Conservation (phyloP, 2,888 invertebrate genomes). For the Caenorhabditis panamensis region DNA sequence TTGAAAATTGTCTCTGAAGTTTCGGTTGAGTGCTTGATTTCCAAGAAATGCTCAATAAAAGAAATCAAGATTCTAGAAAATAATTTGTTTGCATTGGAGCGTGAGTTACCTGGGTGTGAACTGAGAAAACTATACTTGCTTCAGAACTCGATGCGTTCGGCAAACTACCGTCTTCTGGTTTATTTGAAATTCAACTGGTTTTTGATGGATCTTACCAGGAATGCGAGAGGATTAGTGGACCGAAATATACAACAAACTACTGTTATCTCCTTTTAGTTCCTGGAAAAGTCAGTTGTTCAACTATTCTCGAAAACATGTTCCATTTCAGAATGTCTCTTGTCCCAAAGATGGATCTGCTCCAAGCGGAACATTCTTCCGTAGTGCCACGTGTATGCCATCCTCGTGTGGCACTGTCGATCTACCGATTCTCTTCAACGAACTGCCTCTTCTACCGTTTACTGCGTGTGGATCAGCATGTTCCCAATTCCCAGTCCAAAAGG, state of each 20-base stretch:
- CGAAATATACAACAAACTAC: slow-evolving; percentile 51
- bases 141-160: slow-evolving; percentile 53
- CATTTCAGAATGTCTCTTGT: slow-evolving; percentile 19
- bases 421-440: slow-evolving; percentile 21
- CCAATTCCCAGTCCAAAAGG: slow-evolving; percentile 26
- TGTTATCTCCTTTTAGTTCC: slow-evolving; percentile 40
- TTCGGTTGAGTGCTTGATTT: slow-evolving; percentile 23
- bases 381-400: slow-evolving; percentile 54
- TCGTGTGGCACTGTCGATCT: slow-evolving; percentile 33
- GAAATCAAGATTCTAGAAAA: slow-evolving; percentile 15
- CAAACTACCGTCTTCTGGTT: slow-evolving; percentile 22
- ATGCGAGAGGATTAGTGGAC: slow-evolving; percentile 40
- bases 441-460: slow-evolving; percentile 19
- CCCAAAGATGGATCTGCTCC: not conserved
- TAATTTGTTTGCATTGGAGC: slow-evolving; percentile 36
- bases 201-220: slow-evolving; percentile 59
- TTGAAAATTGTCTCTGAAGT: slow-evolving; percentile 10
- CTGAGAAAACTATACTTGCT: not conserved
- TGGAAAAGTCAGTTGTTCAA: slow-evolving; percentile 10
- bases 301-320: not conserved
- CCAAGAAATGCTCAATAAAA: slow-evolving; percentile 18
- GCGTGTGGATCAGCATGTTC: slow-evolving; percentile 31
- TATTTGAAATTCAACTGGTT: slow-evolving; percentile 25
- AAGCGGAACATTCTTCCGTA: slow-evolving; percentile 19
- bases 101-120: slow-evolving; percentile 1